Conservation (phyloP, 2,888 invertebrate genomes). For the Mycalesis mineus region DNA sequence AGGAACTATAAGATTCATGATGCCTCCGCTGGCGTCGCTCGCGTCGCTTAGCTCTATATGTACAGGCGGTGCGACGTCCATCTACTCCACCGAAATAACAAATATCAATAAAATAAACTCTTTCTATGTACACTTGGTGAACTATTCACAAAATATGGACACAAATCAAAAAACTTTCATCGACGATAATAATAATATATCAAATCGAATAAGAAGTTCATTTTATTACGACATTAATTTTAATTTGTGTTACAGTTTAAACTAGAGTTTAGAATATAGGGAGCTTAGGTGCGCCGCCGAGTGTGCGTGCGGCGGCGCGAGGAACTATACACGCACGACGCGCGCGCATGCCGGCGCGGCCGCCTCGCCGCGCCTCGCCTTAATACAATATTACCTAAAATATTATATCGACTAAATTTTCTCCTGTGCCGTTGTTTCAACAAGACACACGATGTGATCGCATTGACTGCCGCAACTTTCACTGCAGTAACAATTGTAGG, state of each 20-base stretch:
- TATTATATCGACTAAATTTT: constrained; percentile 64
- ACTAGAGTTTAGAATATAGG: constrained; percentile 76
- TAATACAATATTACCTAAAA: constrained; percentile 62
- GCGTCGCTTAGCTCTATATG: constrained; percentile 45
- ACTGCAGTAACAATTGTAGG: constrained; percentile 11
- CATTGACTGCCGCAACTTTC: constrained; percentile 49
- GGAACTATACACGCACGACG: constrained; percentile 77
- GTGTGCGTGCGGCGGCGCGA: constrained; percentile 71
- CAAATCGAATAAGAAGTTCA: constrained; percentile 62
- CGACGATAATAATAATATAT: constrained; percentile 43
- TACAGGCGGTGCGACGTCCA: constrained; percentile 50
- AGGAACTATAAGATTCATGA: constrained; percentile 79
- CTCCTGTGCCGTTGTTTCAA: constrained; percentile 68
- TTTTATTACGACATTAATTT: constrained; percentile 45
- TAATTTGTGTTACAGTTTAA: constrained; percentile 71
- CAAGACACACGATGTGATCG: constrained; percentile 51
- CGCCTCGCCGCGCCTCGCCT: constrained; percentile 62
- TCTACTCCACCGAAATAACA: constrained; percentile 62
- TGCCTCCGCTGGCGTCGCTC: constrained; percentile 61
- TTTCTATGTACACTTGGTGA: constrained; percentile 59
- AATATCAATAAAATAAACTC: constrained; percentile 69
- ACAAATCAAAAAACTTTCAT: constrained; percentile 59
- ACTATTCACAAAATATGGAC: constrained; percentile 65
- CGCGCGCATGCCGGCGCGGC: constrained; percentile 68
- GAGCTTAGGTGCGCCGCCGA: constrained; percentile 71